Evolutionary conservation across 92 coral and sea anemone species (phyloP), one percentile per base, ranked within the genome.

Genomic region (Actinernus sp.): DNA sequence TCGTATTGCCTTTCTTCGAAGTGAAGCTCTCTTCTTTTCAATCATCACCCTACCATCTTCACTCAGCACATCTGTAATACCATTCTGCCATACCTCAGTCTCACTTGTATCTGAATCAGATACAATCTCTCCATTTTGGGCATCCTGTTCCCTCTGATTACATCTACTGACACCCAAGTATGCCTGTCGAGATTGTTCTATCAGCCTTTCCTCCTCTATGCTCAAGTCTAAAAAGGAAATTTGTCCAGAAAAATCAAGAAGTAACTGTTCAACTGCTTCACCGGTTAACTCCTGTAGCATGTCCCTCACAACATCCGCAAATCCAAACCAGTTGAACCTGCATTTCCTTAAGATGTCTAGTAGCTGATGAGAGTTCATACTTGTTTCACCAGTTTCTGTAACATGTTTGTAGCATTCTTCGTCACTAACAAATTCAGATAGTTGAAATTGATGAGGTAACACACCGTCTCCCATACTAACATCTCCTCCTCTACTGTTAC

Each of bases 31-130:
- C 74, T 64, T 66, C 63, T 63, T 66, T 50, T 48, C 22, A 34
- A 82, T 67, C 47, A 82, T 37, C 29, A 40, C 14, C 34, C 37
- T 43, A 37, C 72, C 89, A 23, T 40, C 36, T 28, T 60, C 83
- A 65, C 74, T 78, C 41, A 82, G 48, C 31, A 71, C 82, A 32
- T 45, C 62, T 36, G 39, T 21, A 26, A 81, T 77, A 29, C 74
- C 77, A 14, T 46, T 48, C 43, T 67, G 48, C 74, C 71, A 61
- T 31, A 83, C 45, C 59, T 49, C 66, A 38, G 58, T 62, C 40
- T 85, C 85, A 63, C 70, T 65, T 22, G 78, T 48, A 30, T 84
- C 79, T 22, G 79, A 79, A 23, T 79, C 79, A 44, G 86, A 70
- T 21, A n/a, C 58, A 19, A 45, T 26, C 28, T 5, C 27, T 21